These are phyloP conservation scores for Xanthostigma xanthostigma DNA, from an alignment of 2,888 invertebrate genomes.

Conservation along the genomic window DNA sequence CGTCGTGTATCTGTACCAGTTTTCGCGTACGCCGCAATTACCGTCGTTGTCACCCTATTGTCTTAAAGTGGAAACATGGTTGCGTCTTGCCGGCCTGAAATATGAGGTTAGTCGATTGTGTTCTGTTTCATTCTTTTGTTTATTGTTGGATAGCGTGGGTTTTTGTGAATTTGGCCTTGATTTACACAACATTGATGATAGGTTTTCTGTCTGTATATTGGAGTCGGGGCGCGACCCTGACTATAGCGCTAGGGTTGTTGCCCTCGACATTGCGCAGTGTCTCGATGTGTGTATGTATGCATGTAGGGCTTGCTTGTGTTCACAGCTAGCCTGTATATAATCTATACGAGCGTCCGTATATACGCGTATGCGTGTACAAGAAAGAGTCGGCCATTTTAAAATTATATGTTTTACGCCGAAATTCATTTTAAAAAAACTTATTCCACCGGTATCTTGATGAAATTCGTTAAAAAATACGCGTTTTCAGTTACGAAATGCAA, in stretches of 20 bases:
- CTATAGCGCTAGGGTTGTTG: conserved; percentile 5
- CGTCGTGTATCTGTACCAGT: conserved; percentile 86
- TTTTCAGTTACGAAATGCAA: no score
- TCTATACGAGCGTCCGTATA: no score
- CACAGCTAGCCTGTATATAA: no score
- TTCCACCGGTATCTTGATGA: no score
- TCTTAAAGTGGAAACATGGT: conserved; percentile 92
- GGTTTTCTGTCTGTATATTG: conserved; percentile 1
- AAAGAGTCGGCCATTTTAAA: no score
- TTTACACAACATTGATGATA: no score
- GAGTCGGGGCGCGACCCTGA: conserved; percentile 5
- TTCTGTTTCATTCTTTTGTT: not conserved
- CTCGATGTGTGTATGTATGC: not conserved
- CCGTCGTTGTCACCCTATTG: conserved; percentile 87
- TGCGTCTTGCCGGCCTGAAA: conserved; percentile 78
- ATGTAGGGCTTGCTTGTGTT: no score
- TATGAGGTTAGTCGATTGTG: conserved; percentile 67
- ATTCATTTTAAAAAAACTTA: no score
- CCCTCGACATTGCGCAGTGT: conserved; percentile 4
- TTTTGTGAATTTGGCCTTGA: not conserved
- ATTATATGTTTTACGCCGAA: no score
- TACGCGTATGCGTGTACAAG: no score
- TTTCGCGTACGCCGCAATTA: conserved; percentile 75
- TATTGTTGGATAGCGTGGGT: not conserved
- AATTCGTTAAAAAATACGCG: no score